Evolutionary conservation across 2,888 invertebrate species (phyloP).

Genomic region (Sclerodermus sp.): DNA sequence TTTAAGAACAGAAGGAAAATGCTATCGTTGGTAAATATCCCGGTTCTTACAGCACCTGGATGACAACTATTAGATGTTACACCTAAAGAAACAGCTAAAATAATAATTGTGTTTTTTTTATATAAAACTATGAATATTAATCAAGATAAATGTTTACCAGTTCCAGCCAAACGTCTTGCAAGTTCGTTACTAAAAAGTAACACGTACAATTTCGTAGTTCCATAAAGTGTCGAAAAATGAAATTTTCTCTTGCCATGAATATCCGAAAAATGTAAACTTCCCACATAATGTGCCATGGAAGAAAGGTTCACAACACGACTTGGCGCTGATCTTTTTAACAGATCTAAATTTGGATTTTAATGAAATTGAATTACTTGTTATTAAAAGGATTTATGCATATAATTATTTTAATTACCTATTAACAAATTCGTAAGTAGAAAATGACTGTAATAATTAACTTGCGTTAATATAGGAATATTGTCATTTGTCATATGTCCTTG

Average conservation of each 20-base stretch:
- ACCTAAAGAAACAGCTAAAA: too few relatives aligned
- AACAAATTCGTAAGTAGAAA: slow-evolving; percentile 90
- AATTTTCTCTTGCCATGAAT: too few relatives aligned
- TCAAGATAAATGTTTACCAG: too few relatives aligned
- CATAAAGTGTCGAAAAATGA: slow-evolving; percentile 64
- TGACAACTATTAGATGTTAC: slow-evolving; percentile 85
- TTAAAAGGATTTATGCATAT: too few relatives aligned
- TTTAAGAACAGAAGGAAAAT: too few relatives aligned
- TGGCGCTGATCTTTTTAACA: slow-evolving; percentile 74
- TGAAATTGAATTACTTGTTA: too few relatives aligned
- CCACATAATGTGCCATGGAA: slow-evolving; percentile 76
- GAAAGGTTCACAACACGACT: slow-evolving; percentile 81
- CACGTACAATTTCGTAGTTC: slow-evolving; percentile 75
- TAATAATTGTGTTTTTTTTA: too few relatives aligned
- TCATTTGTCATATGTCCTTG: slow-evolving; percentile 73
- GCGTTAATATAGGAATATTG: slow-evolving; percentile 86
- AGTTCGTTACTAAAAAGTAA: slow-evolving; percentile 80
- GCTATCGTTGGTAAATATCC: too few relatives aligned
- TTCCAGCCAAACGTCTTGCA: slow-evolving; percentile 74
- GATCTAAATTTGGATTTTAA: too few relatives aligned
- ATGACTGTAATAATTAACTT: slow-evolving; percentile 91
- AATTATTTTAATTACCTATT: too few relatives aligned
- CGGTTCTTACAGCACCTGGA: slow-evolving; percentile 82
- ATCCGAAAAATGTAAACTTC: slow-evolving; percentile 73
- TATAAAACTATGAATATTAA: too few relatives aligned